Evolutionary conservation across 2,113 vertebrate species (phyloP).

Genomic region (Podilymbus podiceps): DNA sequence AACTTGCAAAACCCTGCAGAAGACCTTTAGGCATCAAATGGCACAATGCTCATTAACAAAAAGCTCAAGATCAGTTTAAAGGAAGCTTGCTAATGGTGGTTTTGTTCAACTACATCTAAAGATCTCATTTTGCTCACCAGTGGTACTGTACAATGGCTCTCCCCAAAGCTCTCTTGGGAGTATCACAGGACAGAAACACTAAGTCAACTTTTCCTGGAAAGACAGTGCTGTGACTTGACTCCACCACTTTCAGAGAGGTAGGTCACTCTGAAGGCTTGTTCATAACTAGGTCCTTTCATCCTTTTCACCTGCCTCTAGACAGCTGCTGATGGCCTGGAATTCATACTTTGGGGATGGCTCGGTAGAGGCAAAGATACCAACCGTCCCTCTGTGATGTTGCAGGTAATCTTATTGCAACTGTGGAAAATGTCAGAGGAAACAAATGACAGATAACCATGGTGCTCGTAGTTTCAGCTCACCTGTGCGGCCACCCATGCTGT

Average conservation of each 20-base stretch:
- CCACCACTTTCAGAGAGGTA: not conserved
- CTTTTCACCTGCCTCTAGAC: not conserved
- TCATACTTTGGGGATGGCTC: not conserved
- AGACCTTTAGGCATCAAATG: not conserved
- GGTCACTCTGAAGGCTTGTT: not conserved
- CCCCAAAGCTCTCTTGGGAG: not conserved
- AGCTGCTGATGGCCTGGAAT: not conserved
- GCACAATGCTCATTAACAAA: not conserved
- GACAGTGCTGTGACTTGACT: not conserved
- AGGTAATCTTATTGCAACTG: not conserved
- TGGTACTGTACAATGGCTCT: rapidly evolving
- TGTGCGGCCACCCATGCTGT: not conserved
- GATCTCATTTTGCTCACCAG: not conserved
- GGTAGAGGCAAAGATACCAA: not conserved
- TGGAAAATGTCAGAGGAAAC: not conserved
- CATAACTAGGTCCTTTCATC: not conserved
- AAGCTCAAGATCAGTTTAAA: not conserved
- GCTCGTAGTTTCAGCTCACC: not conserved
- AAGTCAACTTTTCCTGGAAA: not conserved
- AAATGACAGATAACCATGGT: not conserved
- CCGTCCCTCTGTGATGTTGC: not conserved
- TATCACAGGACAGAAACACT: not conserved
- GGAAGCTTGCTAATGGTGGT: not conserved
- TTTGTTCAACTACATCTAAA: not conserved
- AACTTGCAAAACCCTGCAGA: not conserved